These are phyloP conservation scores for Aporophyla lueneburgensis DNA, from an alignment of 2,888 invertebrate species.

Conservation along the genomic window DNA sequence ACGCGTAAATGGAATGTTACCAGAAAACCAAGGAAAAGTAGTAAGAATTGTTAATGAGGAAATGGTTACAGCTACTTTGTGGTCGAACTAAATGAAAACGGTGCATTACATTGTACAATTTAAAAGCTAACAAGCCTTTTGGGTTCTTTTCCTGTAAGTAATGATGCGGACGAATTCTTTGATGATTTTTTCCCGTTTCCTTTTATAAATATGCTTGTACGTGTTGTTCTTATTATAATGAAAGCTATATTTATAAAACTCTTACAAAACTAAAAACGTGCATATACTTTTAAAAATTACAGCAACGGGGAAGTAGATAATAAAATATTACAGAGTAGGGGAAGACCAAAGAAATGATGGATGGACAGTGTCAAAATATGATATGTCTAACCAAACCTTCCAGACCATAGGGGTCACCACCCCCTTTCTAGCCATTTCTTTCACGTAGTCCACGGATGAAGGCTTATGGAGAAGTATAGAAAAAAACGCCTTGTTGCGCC, in stretches of 20 bases:
- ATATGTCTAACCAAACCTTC: too few species aligned
- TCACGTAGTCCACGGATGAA: background rate
- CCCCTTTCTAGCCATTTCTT: too few species aligned
- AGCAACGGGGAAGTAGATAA: background rate
- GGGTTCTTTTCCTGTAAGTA: background rate
- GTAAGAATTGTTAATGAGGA: slow-evolving; percentile 2
- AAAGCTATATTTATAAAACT: slow-evolving; percentile 13
- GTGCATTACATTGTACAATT: too few species aligned
- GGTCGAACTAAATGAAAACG: slow-evolving; percentile 1
- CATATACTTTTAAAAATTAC: background rate
- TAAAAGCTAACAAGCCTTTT: background rate
- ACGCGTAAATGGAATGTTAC: background rate
- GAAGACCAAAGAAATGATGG: background rate
- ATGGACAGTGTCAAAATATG: background rate
- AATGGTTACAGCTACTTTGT: slow-evolving; percentile 28
- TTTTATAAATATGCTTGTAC: background rate
- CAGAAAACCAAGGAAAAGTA: background rate
- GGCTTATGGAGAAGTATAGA: background rate
- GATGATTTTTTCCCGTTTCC: background rate
- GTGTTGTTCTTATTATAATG: too few species aligned
- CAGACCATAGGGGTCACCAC: too few species aligned
- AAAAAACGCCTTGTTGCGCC: background rate
- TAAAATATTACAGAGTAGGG: background rate
- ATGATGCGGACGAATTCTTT: background rate
- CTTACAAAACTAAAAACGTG: background rate